A percentile compares a stretch with the other conserved stretches of the same genome.
Conservation (phyloP, 2,797 vertebrate species). For the Mionectes olivaceus region DNA sequence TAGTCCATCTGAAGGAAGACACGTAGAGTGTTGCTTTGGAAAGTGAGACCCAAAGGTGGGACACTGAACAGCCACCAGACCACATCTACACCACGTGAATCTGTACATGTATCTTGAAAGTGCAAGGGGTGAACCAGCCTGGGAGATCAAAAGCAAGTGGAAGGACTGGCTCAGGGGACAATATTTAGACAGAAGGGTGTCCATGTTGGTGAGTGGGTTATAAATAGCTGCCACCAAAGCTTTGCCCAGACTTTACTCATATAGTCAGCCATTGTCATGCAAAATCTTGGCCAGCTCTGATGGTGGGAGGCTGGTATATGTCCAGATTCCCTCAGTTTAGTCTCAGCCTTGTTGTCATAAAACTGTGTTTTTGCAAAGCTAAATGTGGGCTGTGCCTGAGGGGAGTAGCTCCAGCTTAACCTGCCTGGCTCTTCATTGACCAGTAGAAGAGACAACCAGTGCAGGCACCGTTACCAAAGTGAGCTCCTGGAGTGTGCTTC, state of each 20-base stretch:
- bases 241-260: slow-evolving; percentile 4
- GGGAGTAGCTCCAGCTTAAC: not conserved
- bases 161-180: not conserved
- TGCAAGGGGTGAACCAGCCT: not conserved
- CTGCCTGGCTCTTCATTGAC: not conserved
- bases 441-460: not conserved
- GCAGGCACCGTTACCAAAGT: not conserved
- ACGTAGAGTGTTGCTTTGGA: not conserved
- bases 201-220: not conserved
- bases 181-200: not conserved
- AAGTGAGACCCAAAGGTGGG: not conserved
- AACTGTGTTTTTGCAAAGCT: not conserved
- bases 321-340: not conserved
- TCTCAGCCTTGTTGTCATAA: not conserved
- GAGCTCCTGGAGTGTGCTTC: not conserved
- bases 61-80: not conserved
- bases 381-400: not conserved
- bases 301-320: not conserved
- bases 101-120: fast-evolving
- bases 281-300: not conserved
- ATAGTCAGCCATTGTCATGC: not conserved
- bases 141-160: not conserved
- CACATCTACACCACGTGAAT: fast-evolving
- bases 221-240: not conserved
- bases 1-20: not conserved